Percentiles rank a stretch among this genome's conserved stretches.
phyloP scores from a whole-genome alignment of 2,113 vertebrate species.

The Pogona vitticeps region DNA sequence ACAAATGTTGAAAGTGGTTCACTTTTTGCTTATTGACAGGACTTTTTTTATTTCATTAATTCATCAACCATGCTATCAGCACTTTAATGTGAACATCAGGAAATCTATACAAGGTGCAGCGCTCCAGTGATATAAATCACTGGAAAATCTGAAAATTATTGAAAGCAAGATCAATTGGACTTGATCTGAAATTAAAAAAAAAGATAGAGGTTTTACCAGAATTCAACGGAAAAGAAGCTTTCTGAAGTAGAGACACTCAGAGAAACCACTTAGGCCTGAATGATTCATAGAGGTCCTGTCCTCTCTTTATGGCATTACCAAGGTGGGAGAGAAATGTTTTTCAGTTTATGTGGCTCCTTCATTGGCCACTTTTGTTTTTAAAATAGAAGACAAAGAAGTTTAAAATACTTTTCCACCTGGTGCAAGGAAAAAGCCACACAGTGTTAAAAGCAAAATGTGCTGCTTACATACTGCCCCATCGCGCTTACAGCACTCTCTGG shows the following conservation, averaged over 20 bases:
- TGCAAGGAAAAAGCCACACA: too few species aligned
- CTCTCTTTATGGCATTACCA: too few species aligned
- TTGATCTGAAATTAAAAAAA: slow-evolving; percentile 65
- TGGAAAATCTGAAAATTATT: slow-evolving; percentile 72
- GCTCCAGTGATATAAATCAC: slow-evolving; percentile 72
- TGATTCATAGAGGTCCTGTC: too few species aligned
- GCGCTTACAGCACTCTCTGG: too few species aligned
- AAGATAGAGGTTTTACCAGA: slow-evolving; percentile 68
- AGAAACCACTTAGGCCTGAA: neutral
- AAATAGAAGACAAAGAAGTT: too few species aligned
- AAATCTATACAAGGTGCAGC: slow-evolving; percentile 73
- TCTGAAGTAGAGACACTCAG: neutral
- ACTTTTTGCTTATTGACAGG: slow-evolving; percentile 78
- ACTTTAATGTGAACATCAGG: slow-evolving; percentile 71
- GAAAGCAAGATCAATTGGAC: slow-evolving; percentile 72
- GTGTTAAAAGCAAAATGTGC: too few species aligned
- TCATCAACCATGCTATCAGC: slow-evolving; percentile 73
- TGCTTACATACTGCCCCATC: too few species aligned
- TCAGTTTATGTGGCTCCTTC: too few species aligned
- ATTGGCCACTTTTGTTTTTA: too few species aligned
- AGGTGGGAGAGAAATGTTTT: too few species aligned
- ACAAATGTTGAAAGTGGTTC: slow-evolving; percentile 76
- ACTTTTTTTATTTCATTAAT: slow-evolving; percentile 84
- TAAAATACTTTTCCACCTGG: too few species aligned
- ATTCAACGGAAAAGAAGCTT: slow-evolving; percentile 38